Percentiles rank a stretch among this genome's conserved stretches.
Evolutionary conservation across 2,888 invertebrate genomes (phyloP).

Genomic region (Heliconius ethilla): DNA sequence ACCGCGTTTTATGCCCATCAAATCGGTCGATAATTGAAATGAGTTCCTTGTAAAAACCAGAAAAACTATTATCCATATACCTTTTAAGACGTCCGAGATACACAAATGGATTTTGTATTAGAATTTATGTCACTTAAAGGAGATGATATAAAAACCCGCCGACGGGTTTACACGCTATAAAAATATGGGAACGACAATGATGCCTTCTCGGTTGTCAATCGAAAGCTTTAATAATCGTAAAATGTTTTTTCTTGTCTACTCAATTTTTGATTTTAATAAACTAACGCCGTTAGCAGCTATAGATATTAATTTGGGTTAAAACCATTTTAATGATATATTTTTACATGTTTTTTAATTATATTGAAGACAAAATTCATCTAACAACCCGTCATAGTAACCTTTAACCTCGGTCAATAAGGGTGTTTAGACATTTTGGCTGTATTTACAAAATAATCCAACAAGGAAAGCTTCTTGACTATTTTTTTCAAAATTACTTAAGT

Average conservation of each 20-base stretch:
- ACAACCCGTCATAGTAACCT: neutral
- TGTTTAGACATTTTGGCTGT: no score
- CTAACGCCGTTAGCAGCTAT: neutral
- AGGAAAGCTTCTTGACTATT: no score
- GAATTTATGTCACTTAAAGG: slow-evolving; percentile 82
- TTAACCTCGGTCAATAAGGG: neutral
- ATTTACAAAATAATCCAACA: neutral
- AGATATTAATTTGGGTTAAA: neutral
- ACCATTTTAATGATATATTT: neutral
- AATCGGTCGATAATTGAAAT: slow-evolving; percentile 82
- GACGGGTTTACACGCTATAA: slow-evolving; percentile 81
- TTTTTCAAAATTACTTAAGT: no score
- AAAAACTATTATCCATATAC: slow-evolving; percentile 81
- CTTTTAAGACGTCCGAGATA: slow-evolving; percentile 82
- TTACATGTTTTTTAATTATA: no score
- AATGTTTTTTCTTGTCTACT: slow-evolving; percentile 77
- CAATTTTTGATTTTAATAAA: slow-evolving; percentile 45
- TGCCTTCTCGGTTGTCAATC: slow-evolving; percentile 80
- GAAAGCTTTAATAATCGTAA: slow-evolving; percentile 80
- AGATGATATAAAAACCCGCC: slow-evolving; percentile 80
- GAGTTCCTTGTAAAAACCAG: slow-evolving; percentile 82
- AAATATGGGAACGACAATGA: slow-evolving; percentile 79
- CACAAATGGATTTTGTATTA: slow-evolving; percentile 82
- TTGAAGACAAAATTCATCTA: no score
- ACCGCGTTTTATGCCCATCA: slow-evolving; percentile 77